These are phyloP conservation scores for Eumacrocentrus americanus DNA, from an alignment of 2,888 invertebrate species.

Conservation along the genomic window DNA sequence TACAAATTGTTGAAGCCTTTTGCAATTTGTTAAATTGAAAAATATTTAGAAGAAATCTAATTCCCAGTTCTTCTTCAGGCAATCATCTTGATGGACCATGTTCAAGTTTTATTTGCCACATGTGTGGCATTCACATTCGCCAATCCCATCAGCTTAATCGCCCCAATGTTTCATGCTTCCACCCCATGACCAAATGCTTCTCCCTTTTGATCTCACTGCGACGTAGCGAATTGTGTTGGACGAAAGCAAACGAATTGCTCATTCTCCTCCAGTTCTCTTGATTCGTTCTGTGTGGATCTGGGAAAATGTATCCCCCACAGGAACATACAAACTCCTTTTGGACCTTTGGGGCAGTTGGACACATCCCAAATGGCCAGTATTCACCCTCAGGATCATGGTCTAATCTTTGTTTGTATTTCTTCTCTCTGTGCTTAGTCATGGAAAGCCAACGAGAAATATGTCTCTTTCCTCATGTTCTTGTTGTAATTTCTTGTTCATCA, in stretches of 20 bases:
- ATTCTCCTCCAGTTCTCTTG: no score
- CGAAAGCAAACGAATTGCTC: neutral
- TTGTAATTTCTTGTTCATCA: neutral
- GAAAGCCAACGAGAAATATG: neutral
- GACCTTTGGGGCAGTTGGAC: no score
- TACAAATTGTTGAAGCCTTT: neutral
- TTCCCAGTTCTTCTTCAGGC: no score
- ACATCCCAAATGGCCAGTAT: constrained; percentile 22
- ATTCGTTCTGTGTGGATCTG: no score
- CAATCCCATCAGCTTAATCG: constrained; percentile 24
- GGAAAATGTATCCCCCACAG: no score
- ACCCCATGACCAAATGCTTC: neutral
- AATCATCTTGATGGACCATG: no score
- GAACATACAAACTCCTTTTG: no score
- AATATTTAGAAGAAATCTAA: no score
- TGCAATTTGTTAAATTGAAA: neutral
- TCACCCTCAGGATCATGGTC: constrained; percentile 39
- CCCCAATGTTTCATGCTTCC: constrained; percentile 2
- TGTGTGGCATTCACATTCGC: constrained; percentile 39
- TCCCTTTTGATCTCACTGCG: constrained; percentile 42
- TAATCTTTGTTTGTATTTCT: constrained; percentile 43
- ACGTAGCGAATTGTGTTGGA: constrained; percentile 31
- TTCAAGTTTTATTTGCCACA: constrained; percentile 19
- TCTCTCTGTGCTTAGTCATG: neutral
- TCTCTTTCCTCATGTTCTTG: neutral